Percentiles rank a stretch among this genome's conserved stretches.
These are phyloP conservation scores for Euura saliciscinereae DNA, from an alignment of 1,140 invertebrate genomes.

Conservation along the genomic window DNA sequence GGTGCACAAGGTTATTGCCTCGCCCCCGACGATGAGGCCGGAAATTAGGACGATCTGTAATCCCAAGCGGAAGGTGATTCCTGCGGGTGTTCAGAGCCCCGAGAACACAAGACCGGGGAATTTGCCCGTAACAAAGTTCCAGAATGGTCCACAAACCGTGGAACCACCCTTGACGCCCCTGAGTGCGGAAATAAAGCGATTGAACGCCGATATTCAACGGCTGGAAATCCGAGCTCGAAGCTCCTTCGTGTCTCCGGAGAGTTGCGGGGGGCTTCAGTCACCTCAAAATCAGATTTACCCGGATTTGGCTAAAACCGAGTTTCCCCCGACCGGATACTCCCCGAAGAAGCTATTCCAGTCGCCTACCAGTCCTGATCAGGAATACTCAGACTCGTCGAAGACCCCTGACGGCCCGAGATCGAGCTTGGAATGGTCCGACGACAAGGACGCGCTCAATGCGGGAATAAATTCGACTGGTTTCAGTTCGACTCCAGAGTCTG, in stretches of 20 bases:
- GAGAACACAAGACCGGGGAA: not conserved
- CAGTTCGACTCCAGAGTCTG: not conserved
- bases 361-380: not conserved
- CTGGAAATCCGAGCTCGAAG: constrained; percentile 4
- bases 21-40: not conserved
- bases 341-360: not conserved
- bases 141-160: not conserved
- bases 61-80: not conserved
- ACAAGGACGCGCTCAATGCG: not conserved
- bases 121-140: not conserved
- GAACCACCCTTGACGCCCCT: constrained; percentile 12
- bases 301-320: not conserved
- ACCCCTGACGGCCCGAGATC: not conserved
- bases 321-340: not conserved
- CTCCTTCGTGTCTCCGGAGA: not conserved
- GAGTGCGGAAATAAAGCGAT: constrained; percentile 20
- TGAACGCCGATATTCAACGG: constrained; percentile 21
- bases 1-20: not conserved
- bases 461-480: not conserved
- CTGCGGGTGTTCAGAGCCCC: not conserved
- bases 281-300: not conserved
- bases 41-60: not conserved
- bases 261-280: too few relatives aligned
- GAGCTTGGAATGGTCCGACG: not conserved
- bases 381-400: not conserved